Evolutionary conservation across 2,888 invertebrate genomes (phyloP).

Genomic region (Onthophagus sagittarius): DNA sequence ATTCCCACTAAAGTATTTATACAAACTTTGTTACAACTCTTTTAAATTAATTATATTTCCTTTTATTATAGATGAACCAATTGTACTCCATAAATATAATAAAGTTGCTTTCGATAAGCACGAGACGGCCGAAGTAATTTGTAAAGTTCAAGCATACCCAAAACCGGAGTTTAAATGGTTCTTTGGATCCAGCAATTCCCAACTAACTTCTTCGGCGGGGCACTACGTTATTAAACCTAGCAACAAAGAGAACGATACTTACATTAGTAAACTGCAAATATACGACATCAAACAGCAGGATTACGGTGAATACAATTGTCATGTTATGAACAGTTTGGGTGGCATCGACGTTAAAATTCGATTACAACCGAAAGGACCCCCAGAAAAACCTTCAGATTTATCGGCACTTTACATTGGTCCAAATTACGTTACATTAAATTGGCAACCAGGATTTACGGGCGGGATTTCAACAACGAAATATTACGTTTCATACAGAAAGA

Average conservation of each 20-base stretch:
- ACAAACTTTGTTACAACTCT: neutral
- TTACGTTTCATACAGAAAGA: slow-evolving; percentile 76
- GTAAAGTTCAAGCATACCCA: slow-evolving; percentile 87
- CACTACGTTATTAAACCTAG: slow-evolving; percentile 83
- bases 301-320: slow-evolving; percentile 89
- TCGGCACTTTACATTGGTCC: slow-evolving; percentile 71
- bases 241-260: slow-evolving; percentile 79
- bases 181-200: slow-evolving; percentile 70
- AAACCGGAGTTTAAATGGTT: slow-evolving; percentile 92
- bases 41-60: neutral
- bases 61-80: slow-evolving; percentile 68
- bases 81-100: slow-evolving; percentile 77
- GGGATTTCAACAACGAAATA: slow-evolving; percentile 83
- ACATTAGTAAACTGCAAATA: slow-evolving; percentile 72
- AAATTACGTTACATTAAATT: slow-evolving; percentile 73
- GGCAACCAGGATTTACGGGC: slow-evolving; percentile 90
- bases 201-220: slow-evolving; percentile 73
- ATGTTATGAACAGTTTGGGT: slow-evolving; percentile 79
- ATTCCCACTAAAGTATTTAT: too few relatives aligned
- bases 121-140: slow-evolving; percentile 82
- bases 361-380: slow-evolving; percentile 82
- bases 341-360: slow-evolving; percentile 70
- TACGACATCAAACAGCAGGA: slow-evolving; percentile 75
- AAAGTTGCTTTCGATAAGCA: slow-evolving; percentile 84
- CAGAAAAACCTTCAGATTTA: slow-evolving; percentile 75